Evolutionary conservation across 2,888 invertebrate species (phyloP), one percentile per base, ranked within the genome.

Genomic region (Ophraella communa): DNA sequence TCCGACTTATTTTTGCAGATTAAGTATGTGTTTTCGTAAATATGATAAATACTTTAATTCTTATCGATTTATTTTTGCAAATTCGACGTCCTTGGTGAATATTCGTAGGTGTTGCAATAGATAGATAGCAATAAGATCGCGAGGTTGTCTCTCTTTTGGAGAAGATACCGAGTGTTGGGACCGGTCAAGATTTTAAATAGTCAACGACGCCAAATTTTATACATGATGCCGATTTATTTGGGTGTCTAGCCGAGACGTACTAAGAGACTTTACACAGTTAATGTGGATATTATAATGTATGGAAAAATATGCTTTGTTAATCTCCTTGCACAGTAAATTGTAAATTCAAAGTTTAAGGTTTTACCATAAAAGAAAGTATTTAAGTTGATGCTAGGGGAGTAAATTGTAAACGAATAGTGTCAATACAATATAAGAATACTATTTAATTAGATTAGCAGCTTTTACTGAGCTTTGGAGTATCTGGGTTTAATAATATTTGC

Each of bases 101-200:
- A 10, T 51, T 27, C 27, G 49, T 17, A 51, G 17, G 27, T 51
- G 49, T 27, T 24, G 49, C 27, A 51, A 51, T 51, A 14, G 5
- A 17, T 51, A 14, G 27, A 51, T 51, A 10, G 24, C 27, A 14
- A 51, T 17, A 51, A 24, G 17, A 24, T 23, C 23, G 49, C 23
- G 49, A 51, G 49, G 49, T 51, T 51, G 49, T 51, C 49, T 51
- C 14, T 17, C n/a, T n/a, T n/a, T 45, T 11, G 27, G 14, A 39
- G 17, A 21, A 65, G 65, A 69, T 64, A 69, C 63, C 45, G 33
- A 71, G 27, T 58, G 58, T 67, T 70, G 68, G 63, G 69, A 45
- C 67, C 66, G 71, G 71, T 70, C 71, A 71, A 65, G 71, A 70
- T 71, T 67, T 62, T 27, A 52, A 49, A 18, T 61, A 27, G 64